Conservation (phyloP, 1,140 invertebrate species). For the Mylabris phalerata region DNA sequence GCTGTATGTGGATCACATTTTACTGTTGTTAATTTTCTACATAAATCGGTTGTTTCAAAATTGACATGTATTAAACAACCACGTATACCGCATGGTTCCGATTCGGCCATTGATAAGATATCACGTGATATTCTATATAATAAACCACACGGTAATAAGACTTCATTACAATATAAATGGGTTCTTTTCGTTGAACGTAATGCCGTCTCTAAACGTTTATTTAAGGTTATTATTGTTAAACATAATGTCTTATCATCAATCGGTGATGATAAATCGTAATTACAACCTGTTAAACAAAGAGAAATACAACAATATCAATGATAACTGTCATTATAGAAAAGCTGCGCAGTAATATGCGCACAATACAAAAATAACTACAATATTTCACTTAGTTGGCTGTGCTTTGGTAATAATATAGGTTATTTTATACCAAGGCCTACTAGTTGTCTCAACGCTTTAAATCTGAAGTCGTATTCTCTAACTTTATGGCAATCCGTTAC, state of each 20-base stretch:
- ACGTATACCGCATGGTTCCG: slow-evolving; percentile 75
- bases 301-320: too few relatives aligned
- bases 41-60: slow-evolving; percentile 59
- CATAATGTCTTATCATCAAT: background rate
- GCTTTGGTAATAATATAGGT: too few relatives aligned
- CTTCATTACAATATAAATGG: slow-evolving; percentile 70
- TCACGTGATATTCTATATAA: slow-evolving; percentile 66
- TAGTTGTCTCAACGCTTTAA: too few relatives aligned
- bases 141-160: slow-evolving; percentile 70
- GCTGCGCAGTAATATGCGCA: too few relatives aligned
- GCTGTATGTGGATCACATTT: slow-evolving; percentile 75
- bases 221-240: slow-evolving; percentile 46
- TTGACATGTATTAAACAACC: slow-evolving; percentile 70
- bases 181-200: slow-evolving; percentile 69
- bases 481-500: too few relatives aligned
- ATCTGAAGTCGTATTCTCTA: too few relatives aligned
- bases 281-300: too few relatives aligned
- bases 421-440: too few relatives aligned
- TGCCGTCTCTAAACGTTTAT: slow-evolving; percentile 65
- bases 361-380: too few relatives aligned
- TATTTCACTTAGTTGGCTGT: too few relatives aligned
- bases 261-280: too few relatives aligned
- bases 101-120: slow-evolving; percentile 70
- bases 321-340: too few relatives aligned
- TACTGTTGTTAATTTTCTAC: slow-evolving; percentile 55